Evolutionary conservation across 2,113 vertebrate species (phyloP).

Genomic region (Bos javanicus): DNA sequence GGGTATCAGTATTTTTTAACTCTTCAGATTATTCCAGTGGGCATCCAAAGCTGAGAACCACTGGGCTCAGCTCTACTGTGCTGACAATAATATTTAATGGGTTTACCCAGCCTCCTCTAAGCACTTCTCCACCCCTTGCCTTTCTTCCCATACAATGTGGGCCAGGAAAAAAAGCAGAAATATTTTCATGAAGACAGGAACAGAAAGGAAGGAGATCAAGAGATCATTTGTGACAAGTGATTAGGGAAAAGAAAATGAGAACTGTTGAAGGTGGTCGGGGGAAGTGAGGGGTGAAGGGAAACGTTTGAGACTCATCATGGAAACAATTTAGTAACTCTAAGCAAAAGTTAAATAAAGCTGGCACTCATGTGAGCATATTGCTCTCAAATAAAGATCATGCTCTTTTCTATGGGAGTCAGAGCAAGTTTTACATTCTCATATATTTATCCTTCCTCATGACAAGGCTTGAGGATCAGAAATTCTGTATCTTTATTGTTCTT

Average conservation of each 20-base stretch:
- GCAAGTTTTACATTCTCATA: neutral
- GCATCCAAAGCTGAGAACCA: neutral
- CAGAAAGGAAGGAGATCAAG: neutral
- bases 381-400: neutral
- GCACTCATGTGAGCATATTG: neutral
- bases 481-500: neutral
- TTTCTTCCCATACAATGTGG: neutral
- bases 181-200: neutral
- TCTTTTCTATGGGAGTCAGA: neutral
- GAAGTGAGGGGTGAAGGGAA: neutral
- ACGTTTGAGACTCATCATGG: neutral
- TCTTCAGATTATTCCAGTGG: neutral
- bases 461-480: neutral
- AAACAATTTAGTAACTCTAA: neutral
- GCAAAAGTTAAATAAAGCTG: neutral
- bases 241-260: neutral
- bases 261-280: neutral
- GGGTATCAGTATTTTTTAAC: neutral
- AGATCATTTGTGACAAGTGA: neutral
- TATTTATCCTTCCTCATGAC: neutral
- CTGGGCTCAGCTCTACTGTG: neutral
- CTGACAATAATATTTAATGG: neutral
- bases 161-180: neutral
- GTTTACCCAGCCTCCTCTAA: neutral
- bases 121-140: neutral